phyloP scores from a whole-genome alignment of 2,797 vertebrate species.

The Euthynnus affinis region DNA sequence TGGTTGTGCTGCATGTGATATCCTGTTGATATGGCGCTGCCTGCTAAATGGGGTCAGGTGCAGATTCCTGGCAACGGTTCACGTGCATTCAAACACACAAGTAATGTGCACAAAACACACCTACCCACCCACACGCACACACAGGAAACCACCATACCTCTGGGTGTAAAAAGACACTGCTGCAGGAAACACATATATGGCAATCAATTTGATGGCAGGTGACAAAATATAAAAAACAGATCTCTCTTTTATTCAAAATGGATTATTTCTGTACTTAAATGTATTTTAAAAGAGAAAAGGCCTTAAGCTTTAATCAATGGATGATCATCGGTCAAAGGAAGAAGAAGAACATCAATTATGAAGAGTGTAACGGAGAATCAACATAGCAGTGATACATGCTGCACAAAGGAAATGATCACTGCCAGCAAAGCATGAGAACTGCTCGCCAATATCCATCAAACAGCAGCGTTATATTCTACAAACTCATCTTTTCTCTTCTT shows the following conservation, averaged over 20 bases:
- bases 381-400: background rate
- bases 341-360: background rate
- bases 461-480: background rate
- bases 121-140: background rate
- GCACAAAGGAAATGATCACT: constrained; percentile 2
- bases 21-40: background rate
- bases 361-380: background rate
- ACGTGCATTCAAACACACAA: background rate
- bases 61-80: constrained; percentile 31
- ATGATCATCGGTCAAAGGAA: background rate
- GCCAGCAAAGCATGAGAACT: constrained; percentile 4
- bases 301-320: background rate
- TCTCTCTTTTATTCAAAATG: background rate
- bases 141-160: constrained; percentile 55
- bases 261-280: background rate
- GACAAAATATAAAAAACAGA: background rate
- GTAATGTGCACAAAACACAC: background rate
- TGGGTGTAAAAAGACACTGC: background rate
- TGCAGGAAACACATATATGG: constrained; percentile 31
- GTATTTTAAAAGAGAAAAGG: background rate
- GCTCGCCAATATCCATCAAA: background rate
- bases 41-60: constrained; percentile 38
- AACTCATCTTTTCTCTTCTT: background rate
- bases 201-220: background rate
- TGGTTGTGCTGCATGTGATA: constrained; percentile 41